A percentile compares a stretch with the other conserved stretches of the same genome.
Conservation (phyloP, 2,888 invertebrate genomes). For the Rosalia funebris region DNA sequence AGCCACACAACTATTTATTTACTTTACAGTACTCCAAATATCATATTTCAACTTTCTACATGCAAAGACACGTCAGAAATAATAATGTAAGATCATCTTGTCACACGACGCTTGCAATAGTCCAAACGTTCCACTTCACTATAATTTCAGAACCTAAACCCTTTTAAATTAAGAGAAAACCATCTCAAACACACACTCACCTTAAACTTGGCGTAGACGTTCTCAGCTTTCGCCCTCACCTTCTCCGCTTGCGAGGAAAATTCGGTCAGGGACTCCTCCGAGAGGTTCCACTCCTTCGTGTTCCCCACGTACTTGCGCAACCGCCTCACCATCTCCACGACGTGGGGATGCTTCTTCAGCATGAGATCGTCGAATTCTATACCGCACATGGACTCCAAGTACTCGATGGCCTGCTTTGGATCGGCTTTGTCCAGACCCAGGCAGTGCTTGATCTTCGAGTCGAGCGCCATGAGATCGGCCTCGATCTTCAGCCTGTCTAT, state of each 20-base stretch:
- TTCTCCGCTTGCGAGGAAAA: conserved; percentile 76
- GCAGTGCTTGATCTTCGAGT: conserved; percentile 74
- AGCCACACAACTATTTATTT: too few relatives aligned
- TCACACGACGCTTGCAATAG: too few relatives aligned
- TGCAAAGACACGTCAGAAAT: too few relatives aligned
- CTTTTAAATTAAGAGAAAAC: too few relatives aligned
- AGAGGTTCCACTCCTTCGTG: conserved; percentile 76
- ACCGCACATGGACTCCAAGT: conserved; percentile 71
- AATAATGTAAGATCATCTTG: too few relatives aligned
- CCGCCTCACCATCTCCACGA: conserved; percentile 80
- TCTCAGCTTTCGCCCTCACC: conserved; percentile 77
- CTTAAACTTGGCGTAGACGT: conserved; percentile 69
- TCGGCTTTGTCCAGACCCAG: conserved; percentile 70
- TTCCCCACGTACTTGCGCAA: conserved; percentile 84
- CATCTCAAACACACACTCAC: too few relatives aligned
- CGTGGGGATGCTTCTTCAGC: conserved; percentile 83
- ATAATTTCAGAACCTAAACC: too few relatives aligned
- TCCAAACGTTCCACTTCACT: too few relatives aligned
- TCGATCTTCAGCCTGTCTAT: conserved; percentile 73
- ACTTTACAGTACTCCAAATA: too few relatives aligned
- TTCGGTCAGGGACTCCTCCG: conserved; percentile 68
- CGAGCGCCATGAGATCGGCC: conserved; percentile 72
- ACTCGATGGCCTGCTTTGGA: conserved; percentile 75
- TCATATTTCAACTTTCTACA: too few relatives aligned
- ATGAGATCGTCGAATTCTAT: conserved; percentile 76